These are phyloP conservation scores for Tetragnatha versicolor DNA, from an alignment of 1,140 invertebrate genomes.

Conservation along the genomic window DNA sequence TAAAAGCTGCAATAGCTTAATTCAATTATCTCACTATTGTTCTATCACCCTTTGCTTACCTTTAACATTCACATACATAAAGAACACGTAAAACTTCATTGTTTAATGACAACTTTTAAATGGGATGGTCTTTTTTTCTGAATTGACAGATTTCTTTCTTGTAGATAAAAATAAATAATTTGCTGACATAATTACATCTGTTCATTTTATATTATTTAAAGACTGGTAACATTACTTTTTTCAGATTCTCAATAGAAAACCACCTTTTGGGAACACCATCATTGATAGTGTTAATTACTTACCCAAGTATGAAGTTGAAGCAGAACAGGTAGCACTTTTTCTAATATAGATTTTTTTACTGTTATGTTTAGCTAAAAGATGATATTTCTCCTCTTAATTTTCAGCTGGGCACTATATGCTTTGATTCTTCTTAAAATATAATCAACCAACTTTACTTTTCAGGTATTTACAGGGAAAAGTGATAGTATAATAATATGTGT, in stretches of 20 bases:
- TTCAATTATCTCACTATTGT: too few species aligned
- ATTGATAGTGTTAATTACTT: slow-evolving; percentile 62
- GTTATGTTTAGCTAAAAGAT: neutral
- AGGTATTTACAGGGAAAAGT: neutral
- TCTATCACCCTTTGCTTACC: too few species aligned
- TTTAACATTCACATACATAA: too few species aligned
- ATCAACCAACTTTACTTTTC: neutral
- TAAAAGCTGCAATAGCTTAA: too few species aligned
- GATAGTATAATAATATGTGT: neutral
- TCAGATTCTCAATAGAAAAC: slow-evolving; percentile 67
- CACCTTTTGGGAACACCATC: slow-evolving; percentile 68
- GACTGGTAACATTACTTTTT: slow-evolving; percentile 5
- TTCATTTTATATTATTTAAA: neutral
- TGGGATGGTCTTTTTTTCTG: neutral
- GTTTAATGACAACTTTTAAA: neutral
- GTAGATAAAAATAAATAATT: neutral
- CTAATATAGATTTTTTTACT: slow-evolving; percentile 22
- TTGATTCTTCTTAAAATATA: slow-evolving; percentile 7
- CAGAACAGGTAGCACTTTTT: slow-evolving; percentile 62
- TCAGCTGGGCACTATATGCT: neutral
- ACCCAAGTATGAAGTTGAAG: slow-evolving; percentile 65
- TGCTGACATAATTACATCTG: neutral
- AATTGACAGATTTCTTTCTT: neutral
- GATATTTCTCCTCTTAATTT: neutral
- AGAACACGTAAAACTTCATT: too few species aligned